A percentile compares a stretch with the other conserved stretches of the same genome.
Evolutionary conservation across 1,140 invertebrate genomes (phyloP).

Genomic region (Macrobrachium nipponense): DNA sequence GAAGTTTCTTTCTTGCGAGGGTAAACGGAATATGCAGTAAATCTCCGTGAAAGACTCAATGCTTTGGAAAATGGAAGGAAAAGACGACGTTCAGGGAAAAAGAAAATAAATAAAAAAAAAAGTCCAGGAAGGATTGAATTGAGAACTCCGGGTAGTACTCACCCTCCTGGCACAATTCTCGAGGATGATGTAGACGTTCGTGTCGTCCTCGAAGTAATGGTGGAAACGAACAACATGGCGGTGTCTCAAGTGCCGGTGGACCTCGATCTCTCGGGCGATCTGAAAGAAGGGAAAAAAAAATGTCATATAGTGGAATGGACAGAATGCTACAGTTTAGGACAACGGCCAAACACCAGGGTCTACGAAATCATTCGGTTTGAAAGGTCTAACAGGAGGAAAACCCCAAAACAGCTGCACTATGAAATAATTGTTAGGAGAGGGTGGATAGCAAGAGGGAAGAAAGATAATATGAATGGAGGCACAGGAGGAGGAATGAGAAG

Average conservation of each 20-base stretch:
- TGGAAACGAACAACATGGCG: slow-evolving; percentile 76
- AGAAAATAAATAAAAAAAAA: too few relatives aligned
- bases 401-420: too few relatives aligned
- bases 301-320: too few relatives aligned
- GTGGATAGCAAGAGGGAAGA: neutral
- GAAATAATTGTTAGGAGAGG: too few relatives aligned
- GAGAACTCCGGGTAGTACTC: slow-evolving; percentile 31
- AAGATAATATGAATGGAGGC: neutral
- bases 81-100: neutral
- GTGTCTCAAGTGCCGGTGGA: slow-evolving; percentile 74
- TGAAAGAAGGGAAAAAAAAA: slow-evolving; percentile 65
- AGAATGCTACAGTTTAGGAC: too few relatives aligned
- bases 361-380: too few relatives aligned
- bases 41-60: too few relatives aligned
- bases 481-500: too few relatives aligned
- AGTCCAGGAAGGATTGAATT: neutral
- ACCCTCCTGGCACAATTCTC: slow-evolving; percentile 75
- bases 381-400: too few relatives aligned
- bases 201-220: slow-evolving; percentile 75
- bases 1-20: neutral
- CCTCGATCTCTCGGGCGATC: slow-evolving; percentile 77
- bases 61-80: neutral
- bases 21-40: neutral
- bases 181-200: slow-evolving; percentile 77
- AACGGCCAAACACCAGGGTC: too few relatives aligned